Percentiles rank a stretch among this genome's conserved stretches.
These are phyloP conservation scores for Sesia apiformis DNA, from an alignment of 2,888 invertebrate species.

Conservation along the genomic window DNA sequence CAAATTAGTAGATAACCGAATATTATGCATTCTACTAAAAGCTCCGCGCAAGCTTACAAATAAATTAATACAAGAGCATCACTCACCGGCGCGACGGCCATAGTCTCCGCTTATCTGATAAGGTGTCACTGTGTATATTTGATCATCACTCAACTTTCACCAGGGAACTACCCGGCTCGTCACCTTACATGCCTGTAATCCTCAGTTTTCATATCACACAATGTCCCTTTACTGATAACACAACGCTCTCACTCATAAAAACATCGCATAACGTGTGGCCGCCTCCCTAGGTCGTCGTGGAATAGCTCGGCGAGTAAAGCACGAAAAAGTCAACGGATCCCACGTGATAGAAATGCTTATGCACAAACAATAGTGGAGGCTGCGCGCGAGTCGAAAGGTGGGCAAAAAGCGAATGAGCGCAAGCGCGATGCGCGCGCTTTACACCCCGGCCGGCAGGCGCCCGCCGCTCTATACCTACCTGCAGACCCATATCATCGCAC, in stretches of 20 bases:
- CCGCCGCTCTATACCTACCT: conserved; percentile 36
- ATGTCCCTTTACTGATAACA: conserved; percentile 20
- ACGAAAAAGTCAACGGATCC: conserved; percentile 56
- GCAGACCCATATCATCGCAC: conserved; percentile 57
- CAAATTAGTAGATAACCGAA: too few relatives aligned
- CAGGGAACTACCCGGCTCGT: conserved; percentile 24
- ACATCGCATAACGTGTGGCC: conserved; percentile 39
- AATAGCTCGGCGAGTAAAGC: conserved; percentile 47
- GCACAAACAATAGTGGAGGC: conserved; percentile 51
- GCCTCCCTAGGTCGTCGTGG: conserved; percentile 32
- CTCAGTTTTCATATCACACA: conserved; percentile 41
- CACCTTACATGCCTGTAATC: conserved; percentile 42
- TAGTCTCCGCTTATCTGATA: conserved; percentile 44
- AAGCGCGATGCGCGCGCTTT: conserved; percentile 26
- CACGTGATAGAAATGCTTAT: conserved; percentile 68
- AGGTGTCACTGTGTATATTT: conserved; percentile 48
- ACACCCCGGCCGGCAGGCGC: conserved; percentile 10
- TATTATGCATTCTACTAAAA: too few relatives aligned
- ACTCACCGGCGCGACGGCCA: conserved; percentile 56
- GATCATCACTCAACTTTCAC: conserved; percentile 64
- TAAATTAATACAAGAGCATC: background rate
- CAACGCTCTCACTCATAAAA: conserved; percentile 26
- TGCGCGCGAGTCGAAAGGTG: conserved; percentile 72
- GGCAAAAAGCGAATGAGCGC: conserved; percentile 70
- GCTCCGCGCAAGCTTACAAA: too few relatives aligned